These are phyloP conservation scores for Cuculus canorus DNA, from an alignment of 2,797 vertebrate genomes.

Conservation along the genomic window DNA sequence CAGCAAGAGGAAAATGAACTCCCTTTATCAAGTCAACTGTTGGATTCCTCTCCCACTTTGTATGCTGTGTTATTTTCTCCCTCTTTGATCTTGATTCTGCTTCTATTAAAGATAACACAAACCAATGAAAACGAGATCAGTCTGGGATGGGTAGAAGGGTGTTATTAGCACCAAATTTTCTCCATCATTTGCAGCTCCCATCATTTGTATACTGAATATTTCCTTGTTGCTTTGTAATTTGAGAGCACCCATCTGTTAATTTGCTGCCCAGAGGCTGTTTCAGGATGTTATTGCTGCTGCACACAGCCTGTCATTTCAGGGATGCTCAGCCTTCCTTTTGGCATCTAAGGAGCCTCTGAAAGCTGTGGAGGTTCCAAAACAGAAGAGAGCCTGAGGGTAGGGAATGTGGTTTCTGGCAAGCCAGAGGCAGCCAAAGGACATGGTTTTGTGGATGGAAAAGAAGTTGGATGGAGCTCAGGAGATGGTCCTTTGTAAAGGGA, in stretches of 20 bases:
- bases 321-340: slow-evolving; percentile 25
- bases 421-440: slow-evolving; percentile 21
- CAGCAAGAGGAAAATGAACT: background rate
- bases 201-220: background rate
- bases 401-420: background rate
- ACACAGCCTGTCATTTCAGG: slow-evolving; percentile 20
- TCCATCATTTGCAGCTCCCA: background rate
- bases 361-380: background rate
- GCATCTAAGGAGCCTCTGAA: background rate
- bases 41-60: background rate
- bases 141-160: background rate
- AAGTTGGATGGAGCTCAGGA: background rate
- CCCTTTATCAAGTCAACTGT: background rate
- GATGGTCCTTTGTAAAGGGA: background rate
- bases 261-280: background rate
- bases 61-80: background rate
- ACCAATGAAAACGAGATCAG: background rate
- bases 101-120: background rate
- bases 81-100: background rate
- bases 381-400: background rate
- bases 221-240: slow-evolving; percentile 11
- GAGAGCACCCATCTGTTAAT: background rate
- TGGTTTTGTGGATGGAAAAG: slow-evolving; percentile 26
- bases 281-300: background rate
- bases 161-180: slow-evolving; percentile 24